Conservation (phyloP, 2,797 vertebrate genomes). For the Tiaroga cobitis region DNA sequence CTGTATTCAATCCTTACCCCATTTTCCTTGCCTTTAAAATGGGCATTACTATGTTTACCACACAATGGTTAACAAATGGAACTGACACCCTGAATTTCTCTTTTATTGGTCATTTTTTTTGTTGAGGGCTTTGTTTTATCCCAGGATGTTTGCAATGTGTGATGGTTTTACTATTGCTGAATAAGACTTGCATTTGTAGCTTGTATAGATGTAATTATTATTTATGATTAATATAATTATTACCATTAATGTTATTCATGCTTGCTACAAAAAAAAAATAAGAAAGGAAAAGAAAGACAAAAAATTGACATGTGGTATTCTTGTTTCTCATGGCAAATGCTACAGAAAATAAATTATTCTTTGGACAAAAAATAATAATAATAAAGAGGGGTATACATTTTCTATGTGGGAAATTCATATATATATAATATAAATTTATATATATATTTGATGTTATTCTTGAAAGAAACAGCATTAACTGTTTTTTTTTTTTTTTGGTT, state of each 20-base stretch:
- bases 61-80: constrained; percentile 78
- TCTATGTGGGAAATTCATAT: constrained; percentile 53
- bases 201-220: constrained; percentile 80
- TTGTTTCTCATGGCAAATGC: constrained; percentile 63
- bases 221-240: constrained; percentile 76
- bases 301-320: constrained; percentile 72
- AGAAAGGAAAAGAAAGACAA: constrained; percentile 33
- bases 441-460: constrained; percentile 49
- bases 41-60: constrained; percentile 79
- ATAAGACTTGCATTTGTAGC: constrained; percentile 74
- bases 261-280: constrained; percentile 74
- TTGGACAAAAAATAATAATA: constrained; percentile 59
- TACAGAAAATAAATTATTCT: constrained; percentile 66
- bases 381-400: constrained; percentile 58
- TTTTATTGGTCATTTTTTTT: constrained; percentile 76
- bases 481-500: constrained; percentile 39
- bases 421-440: constrained; percentile 35
- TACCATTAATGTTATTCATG: constrained; percentile 80
- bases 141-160: constrained; percentile 74
- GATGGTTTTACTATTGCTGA: constrained; percentile 59
- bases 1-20: constrained; percentile 65
- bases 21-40: constrained; percentile 58
- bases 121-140: constrained; percentile 77
- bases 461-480: constrained; percentile 51
- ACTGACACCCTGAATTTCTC: constrained; percentile 71